Evolutionary conservation across 1,140 invertebrate species (phyloP).

Genomic region (Dreissena polymorpha): DNA sequence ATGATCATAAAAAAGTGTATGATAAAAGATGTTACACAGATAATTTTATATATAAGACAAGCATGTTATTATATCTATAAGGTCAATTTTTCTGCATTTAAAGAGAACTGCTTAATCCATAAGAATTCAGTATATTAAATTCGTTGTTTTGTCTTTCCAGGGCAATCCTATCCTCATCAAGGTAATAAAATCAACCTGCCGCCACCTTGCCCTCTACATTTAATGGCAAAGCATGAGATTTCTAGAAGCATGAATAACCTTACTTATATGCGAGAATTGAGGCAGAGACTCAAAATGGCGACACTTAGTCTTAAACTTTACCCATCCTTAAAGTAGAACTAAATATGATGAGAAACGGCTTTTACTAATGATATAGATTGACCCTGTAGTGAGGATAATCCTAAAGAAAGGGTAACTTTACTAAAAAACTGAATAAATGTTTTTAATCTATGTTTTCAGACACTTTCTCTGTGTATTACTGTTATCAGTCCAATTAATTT

Average conservation of each 20-base stretch:
- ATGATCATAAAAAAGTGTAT: too few relatives aligned
- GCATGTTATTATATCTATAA: too few relatives aligned
- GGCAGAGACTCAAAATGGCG: conserved; percentile 51
- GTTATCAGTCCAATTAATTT: too few relatives aligned
- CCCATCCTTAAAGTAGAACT: conserved; percentile 18
- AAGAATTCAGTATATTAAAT: not conserved
- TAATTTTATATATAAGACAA: too few relatives aligned
- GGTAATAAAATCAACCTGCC: conserved; percentile 41
- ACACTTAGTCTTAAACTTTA: conserved; percentile 51
- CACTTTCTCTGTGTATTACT: not conserved
- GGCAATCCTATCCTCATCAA: conserved; percentile 44
- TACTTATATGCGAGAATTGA: conserved; percentile 43
- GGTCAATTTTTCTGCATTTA: too few relatives aligned
- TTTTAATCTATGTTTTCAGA: not conserved
- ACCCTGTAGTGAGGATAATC: too few relatives aligned
- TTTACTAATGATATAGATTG: too few relatives aligned
- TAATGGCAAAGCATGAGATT: conserved; percentile 36
- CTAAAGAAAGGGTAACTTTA: too few relatives aligned
- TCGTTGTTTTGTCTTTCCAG: conserved; percentile 47
- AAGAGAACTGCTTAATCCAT: too few relatives aligned
- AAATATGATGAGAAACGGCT: not conserved
- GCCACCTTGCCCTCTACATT: conserved; percentile 23
- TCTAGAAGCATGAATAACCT: conserved; percentile 50
- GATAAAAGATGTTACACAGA: too few relatives aligned
- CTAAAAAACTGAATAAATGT: not conserved